phyloP scores from a whole-genome alignment of 2,888 invertebrate genomes.

The Graphium colonna region DNA sequence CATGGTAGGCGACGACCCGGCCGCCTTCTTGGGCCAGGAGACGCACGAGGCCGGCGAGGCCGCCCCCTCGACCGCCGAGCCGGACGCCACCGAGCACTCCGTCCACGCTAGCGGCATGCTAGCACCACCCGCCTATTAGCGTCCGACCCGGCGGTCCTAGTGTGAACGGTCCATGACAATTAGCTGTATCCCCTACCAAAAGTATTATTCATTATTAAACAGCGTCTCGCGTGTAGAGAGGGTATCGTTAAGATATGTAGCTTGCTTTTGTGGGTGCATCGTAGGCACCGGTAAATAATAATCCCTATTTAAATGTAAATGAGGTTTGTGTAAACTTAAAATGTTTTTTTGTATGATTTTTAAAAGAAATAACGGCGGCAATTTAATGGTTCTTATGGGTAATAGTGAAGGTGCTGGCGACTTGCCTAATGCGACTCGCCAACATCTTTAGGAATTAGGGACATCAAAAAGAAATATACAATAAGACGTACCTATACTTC shows the following conservation, averaged over 20 bases:
- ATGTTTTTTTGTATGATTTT: slow-evolving; percentile 41
- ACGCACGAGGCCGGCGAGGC: slow-evolving; percentile 65
- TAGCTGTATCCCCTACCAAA: slow-evolving; percentile 70
- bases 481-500: slow-evolving; percentile 55
- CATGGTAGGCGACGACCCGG: slow-evolving; percentile 79
- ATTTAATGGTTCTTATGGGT: slow-evolving; percentile 55
- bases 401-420: slow-evolving; percentile 75
- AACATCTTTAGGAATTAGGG: slow-evolving; percentile 72
- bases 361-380: slow-evolving; percentile 43
- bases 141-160: slow-evolving; percentile 47
- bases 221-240: slow-evolving; percentile 48
- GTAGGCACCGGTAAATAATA: slow-evolving; percentile 36
- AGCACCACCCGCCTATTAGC: slow-evolving; percentile 74
- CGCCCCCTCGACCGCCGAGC: slow-evolving; percentile 79
- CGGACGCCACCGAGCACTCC: slow-evolving; percentile 75
- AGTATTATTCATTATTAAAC: slow-evolving; percentile 68
- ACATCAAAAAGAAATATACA: neutral
- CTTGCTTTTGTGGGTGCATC: slow-evolving; percentile 55
- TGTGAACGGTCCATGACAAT: slow-evolving; percentile 40
- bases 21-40: slow-evolving; percentile 66
- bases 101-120: slow-evolving; percentile 79
- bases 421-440: slow-evolving; percentile 70
- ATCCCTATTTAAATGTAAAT: slow-evolving; percentile 51
- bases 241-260: slow-evolving; percentile 44
- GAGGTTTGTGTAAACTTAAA: slow-evolving; percentile 49